These are phyloP conservation scores for Orthosia gothica DNA, from an alignment of 2,888 invertebrate genomes.

Conservation along the genomic window DNA sequence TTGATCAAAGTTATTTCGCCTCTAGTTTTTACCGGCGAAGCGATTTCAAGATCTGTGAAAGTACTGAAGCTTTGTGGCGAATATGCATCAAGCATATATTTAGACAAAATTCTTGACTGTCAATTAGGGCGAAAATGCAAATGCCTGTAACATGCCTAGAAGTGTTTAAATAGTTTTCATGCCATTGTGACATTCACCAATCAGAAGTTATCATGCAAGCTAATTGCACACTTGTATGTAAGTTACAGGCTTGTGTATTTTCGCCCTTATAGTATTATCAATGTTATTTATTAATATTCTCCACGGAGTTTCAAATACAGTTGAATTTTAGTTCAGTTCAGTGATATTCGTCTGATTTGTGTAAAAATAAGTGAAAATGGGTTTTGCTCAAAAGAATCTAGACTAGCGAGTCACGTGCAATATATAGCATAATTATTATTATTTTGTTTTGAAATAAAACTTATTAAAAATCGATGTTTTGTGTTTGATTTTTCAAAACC, in stretches of 20 bases:
- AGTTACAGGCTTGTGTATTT: too few relatives aligned
- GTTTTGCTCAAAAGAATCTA: slow-evolving; percentile 87
- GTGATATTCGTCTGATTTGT: slow-evolving; percentile 22
- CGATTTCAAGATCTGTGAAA: too few relatives aligned
- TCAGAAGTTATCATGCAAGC: too few relatives aligned
- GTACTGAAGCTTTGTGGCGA: slow-evolving; percentile 28
- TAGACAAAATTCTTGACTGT: slow-evolving; percentile 11
- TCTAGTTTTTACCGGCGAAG: too few relatives aligned
- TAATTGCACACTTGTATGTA: too few relatives aligned
- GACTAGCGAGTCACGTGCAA: slow-evolving; percentile 89
- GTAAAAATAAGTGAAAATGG: slow-evolving; percentile 84
- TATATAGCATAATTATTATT: slow-evolving; percentile 91
- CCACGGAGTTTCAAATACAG: slow-evolving; percentile 35
- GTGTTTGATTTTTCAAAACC: slow-evolving; percentile 47
- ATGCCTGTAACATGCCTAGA: too few relatives aligned
- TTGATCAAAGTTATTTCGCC: too few relatives aligned
- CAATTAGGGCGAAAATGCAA: neutral
- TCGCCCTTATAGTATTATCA: slow-evolving; percentile 11
- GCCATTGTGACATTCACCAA: too few relatives aligned
- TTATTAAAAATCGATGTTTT: slow-evolving; percentile 77
- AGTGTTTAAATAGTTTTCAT: too few relatives aligned
- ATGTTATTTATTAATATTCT: slow-evolving; percentile 14
- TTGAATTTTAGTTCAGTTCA: slow-evolving; percentile 27
- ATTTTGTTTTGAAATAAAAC: slow-evolving; percentile 90
- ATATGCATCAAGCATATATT: slow-evolving; percentile 27